A percentile compares a stretch with the other conserved stretches of the same genome.
phyloP scores from a whole-genome alignment of 2,113 vertebrate species.

The Tyto alba region DNA sequence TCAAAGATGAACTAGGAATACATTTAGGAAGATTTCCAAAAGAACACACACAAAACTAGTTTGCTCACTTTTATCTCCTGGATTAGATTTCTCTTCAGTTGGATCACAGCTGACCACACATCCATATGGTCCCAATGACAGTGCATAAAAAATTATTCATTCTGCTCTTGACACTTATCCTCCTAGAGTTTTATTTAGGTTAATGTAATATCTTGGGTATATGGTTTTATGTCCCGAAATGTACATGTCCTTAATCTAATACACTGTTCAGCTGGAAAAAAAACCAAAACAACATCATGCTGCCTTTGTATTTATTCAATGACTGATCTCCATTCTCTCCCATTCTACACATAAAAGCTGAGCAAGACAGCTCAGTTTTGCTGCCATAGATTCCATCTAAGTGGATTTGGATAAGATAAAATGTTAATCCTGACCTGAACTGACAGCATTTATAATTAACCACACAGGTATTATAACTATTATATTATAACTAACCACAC shows the following conservation, averaged over 20 bases:
- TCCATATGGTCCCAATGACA: background rate
- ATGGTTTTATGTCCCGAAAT: background rate
- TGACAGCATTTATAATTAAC: background rate
- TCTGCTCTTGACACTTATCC: background rate
- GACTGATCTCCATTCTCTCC: background rate
- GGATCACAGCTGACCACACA: background rate
- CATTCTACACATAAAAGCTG: background rate
- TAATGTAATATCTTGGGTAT: background rate
- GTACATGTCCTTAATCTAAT: background rate
- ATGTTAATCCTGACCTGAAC: background rate
- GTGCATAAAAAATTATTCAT: background rate
- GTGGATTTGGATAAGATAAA: background rate
- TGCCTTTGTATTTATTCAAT: background rate
- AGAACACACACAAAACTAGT: background rate
- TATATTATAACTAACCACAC: background rate
- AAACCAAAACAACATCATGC: background rate
- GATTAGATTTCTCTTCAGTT: background rate
- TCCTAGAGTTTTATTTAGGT: background rate
- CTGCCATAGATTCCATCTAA: background rate
- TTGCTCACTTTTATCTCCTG: background rate
- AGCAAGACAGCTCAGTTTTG: background rate
- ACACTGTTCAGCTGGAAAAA: background rate
- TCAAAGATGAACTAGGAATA: background rate
- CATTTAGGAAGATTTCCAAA: background rate
- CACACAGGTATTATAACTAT: too few relatives aligned